phyloP scores from a whole-genome alignment of 2,113 vertebrate species.

The Tragulus kanchil region DNA sequence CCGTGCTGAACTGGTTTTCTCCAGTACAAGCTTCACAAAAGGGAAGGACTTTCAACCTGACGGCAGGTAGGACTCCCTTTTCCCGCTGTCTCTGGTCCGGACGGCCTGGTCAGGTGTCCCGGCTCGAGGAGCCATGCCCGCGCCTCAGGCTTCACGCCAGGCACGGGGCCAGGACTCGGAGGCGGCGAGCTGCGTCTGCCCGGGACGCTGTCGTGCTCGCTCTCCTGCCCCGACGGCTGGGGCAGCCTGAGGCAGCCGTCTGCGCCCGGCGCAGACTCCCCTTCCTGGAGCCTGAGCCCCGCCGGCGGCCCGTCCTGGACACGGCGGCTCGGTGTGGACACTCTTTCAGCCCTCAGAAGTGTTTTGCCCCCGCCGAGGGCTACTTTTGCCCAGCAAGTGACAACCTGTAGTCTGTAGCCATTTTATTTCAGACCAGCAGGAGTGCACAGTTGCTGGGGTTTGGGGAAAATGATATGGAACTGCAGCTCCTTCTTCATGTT shows the following conservation, averaged over 20 bases:
- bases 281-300: not conserved
- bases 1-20: slow-evolving; percentile 98
- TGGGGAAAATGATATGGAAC: not conserved
- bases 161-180: not conserved
- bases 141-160: not conserved
- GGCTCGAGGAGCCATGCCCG: not conserved
- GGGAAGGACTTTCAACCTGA: slow-evolving; percentile 95
- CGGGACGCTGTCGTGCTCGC: not conserved
- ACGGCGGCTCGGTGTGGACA: not conserved
- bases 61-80: slow-evolving; percentile 91
- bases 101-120: not conserved
- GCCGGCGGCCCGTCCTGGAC: not conserved
- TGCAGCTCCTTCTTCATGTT: not conserved
- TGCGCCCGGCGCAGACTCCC: not conserved
- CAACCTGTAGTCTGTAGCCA: not conserved
- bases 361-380: not conserved
- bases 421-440: not conserved
- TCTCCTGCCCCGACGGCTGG: not conserved
- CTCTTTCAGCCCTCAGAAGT: not conserved
- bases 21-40: slow-evolving; percentile 94
- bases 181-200: not conserved
- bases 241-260: not conserved
- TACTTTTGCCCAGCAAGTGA: not conserved
- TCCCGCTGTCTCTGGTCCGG: not conserved
- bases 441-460: not conserved